These are phyloP conservation scores for Theretra japonica DNA, from an alignment of 2,888 invertebrate genomes.

Conservation along the genomic window DNA sequence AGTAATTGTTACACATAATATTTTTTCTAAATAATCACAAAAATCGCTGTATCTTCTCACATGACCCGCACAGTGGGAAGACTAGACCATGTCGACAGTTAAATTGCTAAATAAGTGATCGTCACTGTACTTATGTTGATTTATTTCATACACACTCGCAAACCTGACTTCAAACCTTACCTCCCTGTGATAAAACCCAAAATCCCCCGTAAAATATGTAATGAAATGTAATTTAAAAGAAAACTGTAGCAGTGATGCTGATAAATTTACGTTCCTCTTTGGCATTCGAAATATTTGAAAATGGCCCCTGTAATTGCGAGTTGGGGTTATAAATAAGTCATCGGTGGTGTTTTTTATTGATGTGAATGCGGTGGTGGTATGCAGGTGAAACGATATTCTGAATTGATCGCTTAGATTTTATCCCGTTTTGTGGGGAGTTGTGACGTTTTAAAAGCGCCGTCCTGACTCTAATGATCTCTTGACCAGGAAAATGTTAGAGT, in stretches of 20 bases:
- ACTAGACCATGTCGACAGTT: slow-evolving; percentile 42
- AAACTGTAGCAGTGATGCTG: slow-evolving; percentile 51
- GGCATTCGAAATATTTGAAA: slow-evolving; percentile 43
- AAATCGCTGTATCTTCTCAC: background rate
- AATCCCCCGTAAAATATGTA: background rate
- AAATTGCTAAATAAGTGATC: slow-evolving; percentile 47
- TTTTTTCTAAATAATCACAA: background rate
- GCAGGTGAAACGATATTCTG: slow-evolving; percentile 17
- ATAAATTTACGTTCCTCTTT: slow-evolving; percentile 43
- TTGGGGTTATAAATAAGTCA: slow-evolving; percentile 29
- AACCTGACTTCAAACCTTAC: background rate
- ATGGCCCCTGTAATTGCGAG: slow-evolving; percentile 40
- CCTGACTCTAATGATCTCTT: background rate
- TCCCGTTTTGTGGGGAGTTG: background rate
- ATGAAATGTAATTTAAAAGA: slow-evolving; percentile 44
- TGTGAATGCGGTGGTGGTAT: slow-evolving; percentile 19
- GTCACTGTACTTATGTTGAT: slow-evolving; percentile 47
- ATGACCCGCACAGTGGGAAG: slow-evolving; percentile 8
- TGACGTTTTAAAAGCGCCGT: background rate
- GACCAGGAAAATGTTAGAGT: background rate
- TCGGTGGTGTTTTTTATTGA: slow-evolving; percentile 23
- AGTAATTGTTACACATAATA: too few species aligned
- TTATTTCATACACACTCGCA: slow-evolving; percentile 35
- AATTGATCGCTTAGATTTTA: slow-evolving; percentile 14
- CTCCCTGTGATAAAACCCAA: background rate